A percentile compares a stretch with the other conserved stretches of the same genome.
Conservation (phyloP, 1,140 invertebrate genomes). For the Plectrocnemia conspersa region DNA sequence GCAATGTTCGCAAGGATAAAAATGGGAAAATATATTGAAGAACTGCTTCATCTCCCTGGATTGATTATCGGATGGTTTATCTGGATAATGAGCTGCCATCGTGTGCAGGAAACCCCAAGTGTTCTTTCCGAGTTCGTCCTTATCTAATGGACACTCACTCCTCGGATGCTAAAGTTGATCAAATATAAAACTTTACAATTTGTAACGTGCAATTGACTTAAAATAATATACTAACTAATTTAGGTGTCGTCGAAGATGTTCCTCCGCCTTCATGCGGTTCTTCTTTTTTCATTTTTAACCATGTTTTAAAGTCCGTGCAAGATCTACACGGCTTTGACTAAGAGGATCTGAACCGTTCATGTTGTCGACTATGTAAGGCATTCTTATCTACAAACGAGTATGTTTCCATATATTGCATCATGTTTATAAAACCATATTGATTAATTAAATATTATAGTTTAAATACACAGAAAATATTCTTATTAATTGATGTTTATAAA, state of each 20-base stretch:
- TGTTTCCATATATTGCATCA: too few species aligned
- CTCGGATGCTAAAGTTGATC: too few species aligned
- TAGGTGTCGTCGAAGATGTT: constrained; percentile 37
- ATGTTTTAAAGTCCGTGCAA: constrained; percentile 69
- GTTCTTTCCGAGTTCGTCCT: constrained; percentile 64
- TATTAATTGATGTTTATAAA: too few species aligned
- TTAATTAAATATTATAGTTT: too few species aligned
- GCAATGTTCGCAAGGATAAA: constrained; percentile 94
- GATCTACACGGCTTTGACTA: constrained; percentile 55
- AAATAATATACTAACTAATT: constrained; percentile 15
- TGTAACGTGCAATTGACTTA: too few species aligned
- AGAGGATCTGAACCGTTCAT: constrained; percentile 14
- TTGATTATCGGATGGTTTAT: constrained; percentile 70
- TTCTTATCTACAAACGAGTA: too few species aligned
- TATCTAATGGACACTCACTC: constrained; percentile 78
- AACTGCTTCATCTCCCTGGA: constrained; percentile 77
- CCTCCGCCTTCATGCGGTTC: constrained; percentile 43
- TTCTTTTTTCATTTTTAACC: constrained; percentile 61
- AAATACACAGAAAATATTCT: too few species aligned
- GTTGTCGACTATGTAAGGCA: constrained; percentile 23
- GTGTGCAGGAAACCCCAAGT: constrained; percentile 96
- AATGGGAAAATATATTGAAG: constrained; percentile 79
- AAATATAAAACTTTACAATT: too few species aligned
- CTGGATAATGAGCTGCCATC: constrained; percentile 93
- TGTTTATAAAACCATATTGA: too few species aligned